phyloP scores from a whole-genome alignment of 2,797 vertebrate species.

The Australoheros facetus region DNA sequence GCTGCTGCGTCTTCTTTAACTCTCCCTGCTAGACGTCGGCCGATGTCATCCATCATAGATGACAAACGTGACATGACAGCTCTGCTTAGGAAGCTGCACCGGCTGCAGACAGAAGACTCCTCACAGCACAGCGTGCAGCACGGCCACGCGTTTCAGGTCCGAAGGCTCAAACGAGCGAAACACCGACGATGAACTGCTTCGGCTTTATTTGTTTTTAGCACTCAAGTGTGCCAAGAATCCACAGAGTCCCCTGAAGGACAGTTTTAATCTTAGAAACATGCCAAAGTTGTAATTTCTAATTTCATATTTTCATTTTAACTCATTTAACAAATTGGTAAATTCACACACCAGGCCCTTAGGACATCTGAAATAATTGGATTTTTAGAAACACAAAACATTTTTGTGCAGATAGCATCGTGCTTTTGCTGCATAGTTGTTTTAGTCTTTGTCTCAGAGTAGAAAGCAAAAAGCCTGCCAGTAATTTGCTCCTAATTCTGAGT shows the following conservation, averaged over 20 bases:
- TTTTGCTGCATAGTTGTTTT: conserved; percentile 22
- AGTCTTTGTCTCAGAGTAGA: conserved; percentile 7
- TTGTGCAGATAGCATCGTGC: neutral
- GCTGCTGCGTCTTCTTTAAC: conserved; percentile 65
- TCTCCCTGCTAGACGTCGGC: conserved; percentile 51
- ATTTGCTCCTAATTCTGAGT: conserved; percentile 1
- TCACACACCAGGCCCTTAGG: neutral
- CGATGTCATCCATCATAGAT: conserved; percentile 66
- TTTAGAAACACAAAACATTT: conserved; percentile 22
- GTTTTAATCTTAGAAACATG: conserved; percentile 6
- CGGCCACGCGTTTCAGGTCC: neutral
- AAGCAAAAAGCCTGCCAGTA: neutral
- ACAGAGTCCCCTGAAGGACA: neutral
- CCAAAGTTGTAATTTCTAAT: conserved; percentile 4
- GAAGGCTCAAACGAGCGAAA: neutral
- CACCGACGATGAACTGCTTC: neutral
- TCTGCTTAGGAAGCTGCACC: conserved; percentile 47
- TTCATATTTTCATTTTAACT: conserved; percentile 17
- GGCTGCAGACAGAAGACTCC: conserved; percentile 45
- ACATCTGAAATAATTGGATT: conserved; percentile 9
- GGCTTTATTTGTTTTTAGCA: conserved; percentile 7
- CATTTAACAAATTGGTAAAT: conserved; percentile 22
- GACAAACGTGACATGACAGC: conserved; percentile 77
- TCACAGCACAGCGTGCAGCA: conserved; percentile 35
- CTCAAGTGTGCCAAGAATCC: neutral